phyloP scores from a whole-genome alignment of 2,113 vertebrate species.

The Recurvirostra avosetta region DNA sequence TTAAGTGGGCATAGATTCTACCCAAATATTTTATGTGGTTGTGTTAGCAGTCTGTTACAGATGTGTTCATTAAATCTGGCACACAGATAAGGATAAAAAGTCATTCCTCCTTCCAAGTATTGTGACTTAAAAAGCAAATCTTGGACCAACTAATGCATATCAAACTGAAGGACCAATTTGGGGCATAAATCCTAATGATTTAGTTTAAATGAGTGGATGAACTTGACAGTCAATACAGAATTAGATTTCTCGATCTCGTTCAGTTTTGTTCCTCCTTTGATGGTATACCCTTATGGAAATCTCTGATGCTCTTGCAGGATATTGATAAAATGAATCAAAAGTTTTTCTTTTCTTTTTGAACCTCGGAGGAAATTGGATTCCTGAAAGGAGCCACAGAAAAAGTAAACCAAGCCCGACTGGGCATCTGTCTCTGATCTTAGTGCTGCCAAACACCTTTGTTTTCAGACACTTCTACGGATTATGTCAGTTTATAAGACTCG shows the following conservation, averaged over 20 bases:
- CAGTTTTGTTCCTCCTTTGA: neutral
- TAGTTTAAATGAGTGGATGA: neutral
- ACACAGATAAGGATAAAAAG: neutral
- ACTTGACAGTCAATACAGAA: neutral
- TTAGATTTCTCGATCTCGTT: neutral
- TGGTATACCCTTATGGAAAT: neutral
- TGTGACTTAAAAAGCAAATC: neutral
- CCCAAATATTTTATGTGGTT: slow-evolving; percentile 46
- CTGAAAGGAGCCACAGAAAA: neutral
- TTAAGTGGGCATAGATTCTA: slow-evolving; percentile 52
- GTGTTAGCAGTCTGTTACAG: slow-evolving; percentile 1
- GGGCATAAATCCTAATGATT: neutral
- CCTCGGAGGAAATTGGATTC: neutral
- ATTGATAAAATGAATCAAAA: neutral
- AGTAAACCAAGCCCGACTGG: neutral
- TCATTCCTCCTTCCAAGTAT: neutral
- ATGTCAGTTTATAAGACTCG: neutral
- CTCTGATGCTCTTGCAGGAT: neutral
- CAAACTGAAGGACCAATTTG: neutral
- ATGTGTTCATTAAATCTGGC: slow-evolving; percentile 33
- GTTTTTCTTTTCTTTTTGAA: neutral
- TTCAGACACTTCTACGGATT: neutral
- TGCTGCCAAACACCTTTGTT: neutral
- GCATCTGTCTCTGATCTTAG: neutral
- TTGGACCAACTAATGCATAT: neutral